Base-by-base conservation (phyloP, 2,888 invertebrate species). In the Galerucella calmariensis region DNA sequence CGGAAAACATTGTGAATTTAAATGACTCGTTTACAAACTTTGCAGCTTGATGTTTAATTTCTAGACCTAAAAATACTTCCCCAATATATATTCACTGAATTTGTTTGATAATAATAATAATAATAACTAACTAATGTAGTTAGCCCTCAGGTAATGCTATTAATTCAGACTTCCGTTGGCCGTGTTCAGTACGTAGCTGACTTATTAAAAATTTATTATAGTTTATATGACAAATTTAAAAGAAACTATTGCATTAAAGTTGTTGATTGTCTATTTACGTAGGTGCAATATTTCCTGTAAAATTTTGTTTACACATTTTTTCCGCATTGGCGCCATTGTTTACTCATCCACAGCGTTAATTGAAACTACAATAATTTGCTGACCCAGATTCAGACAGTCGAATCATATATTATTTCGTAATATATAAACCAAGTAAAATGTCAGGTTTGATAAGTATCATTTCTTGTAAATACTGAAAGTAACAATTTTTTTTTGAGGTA, bases 371-470 rank as follows among this genome's bases (percentile, higher is more conserved):
- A 70, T 35, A 65, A 70, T 70, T 62, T 44, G 69, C 69, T 69
- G 69, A 65, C 70, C 63, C 51, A 70, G 70, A 56, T 70, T 2
- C 56, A 63, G 65, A 41, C 70, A 63, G 46, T 14, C 63, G n/a
- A 35, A 65, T 70, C 70, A 70, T 65, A 70, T 41, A 41, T 70
- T 63, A 65, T 41, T 63, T 70, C 63, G 65, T 41, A 70, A 70
- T 70, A 70, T 61, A 35, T 9, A 24, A 62, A 41, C 59, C 14
- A 41, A 59, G 41, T 69, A 20, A 69, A 69, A 69, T 69, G 61
- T 61, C 69, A 69, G 61, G 35, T 44, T 68, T 61, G 59, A 69
- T 69, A 48, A 61, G 48, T 62, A 61, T 48, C 46, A 61, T 51
- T 69, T 51, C 62, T 69, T 69, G 56, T 56, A 20, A 20, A 16